A percentile compares a stretch with the other conserved stretches of the same genome.
phyloP scores from a whole-genome alignment of 2,888 invertebrate genomes.

The Sesia apiformis region DNA sequence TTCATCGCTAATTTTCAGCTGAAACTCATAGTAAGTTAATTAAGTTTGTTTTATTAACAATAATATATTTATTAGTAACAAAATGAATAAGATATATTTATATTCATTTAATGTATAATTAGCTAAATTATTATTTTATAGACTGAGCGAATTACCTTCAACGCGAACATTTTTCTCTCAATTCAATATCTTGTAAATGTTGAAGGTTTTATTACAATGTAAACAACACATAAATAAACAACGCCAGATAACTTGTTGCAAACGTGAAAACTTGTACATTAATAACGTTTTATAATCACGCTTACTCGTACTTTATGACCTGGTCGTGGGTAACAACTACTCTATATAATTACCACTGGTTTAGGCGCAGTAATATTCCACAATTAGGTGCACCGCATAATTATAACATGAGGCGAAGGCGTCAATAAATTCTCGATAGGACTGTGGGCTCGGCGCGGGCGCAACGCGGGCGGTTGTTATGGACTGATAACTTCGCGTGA shows the following conservation, averaged over 20 bases:
- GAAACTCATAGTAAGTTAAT: too few relatives aligned
- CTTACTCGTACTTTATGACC: not conserved
- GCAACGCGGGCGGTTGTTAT: slow-evolving; percentile 21
- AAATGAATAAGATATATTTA: too few relatives aligned
- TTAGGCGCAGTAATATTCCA: slow-evolving; percentile 7
- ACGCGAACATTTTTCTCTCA: too few relatives aligned
- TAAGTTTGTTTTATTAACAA: too few relatives aligned
- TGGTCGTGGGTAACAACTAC: slow-evolving; percentile 2
- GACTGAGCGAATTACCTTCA: too few relatives aligned
- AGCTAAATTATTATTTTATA: too few relatives aligned
- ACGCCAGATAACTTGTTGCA: not conserved
- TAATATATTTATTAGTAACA: too few relatives aligned
- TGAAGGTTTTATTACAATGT: not conserved
- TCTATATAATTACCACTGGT: slow-evolving; percentile 3
- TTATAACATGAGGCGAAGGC: slow-evolving; percentile 24
- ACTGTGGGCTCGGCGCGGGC: slow-evolving; percentile 15
- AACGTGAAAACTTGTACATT: not conserved
- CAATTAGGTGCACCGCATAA: slow-evolving; percentile 16
- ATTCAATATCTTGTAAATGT: too few relatives aligned
- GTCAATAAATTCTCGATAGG: slow-evolving; percentile 28
- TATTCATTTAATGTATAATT: too few relatives aligned
- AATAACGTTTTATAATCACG: not conserved
- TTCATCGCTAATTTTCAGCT: too few relatives aligned
- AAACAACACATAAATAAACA: not conserved
- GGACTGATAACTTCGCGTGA: slow-evolving; percentile 6